A percentile compares a stretch with the other conserved stretches of the same genome.
These are phyloP conservation scores for Chanos chanos DNA, from an alignment of 2,797 vertebrate species.

Conservation along the genomic window DNA sequence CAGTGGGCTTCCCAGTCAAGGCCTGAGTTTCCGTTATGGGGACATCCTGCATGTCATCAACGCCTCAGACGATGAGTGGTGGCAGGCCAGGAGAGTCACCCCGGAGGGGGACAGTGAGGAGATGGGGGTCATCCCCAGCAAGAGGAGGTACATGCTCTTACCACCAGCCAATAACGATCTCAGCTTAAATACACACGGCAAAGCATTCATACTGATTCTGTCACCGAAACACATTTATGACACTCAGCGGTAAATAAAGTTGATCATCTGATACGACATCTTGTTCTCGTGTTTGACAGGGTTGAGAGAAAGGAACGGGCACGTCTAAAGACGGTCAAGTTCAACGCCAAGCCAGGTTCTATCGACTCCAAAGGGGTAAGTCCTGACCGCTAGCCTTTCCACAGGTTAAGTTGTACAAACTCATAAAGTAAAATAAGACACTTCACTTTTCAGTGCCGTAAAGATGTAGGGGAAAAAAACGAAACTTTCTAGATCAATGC, in stretches of 20 bases:
- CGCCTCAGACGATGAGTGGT: conserved; percentile 96
- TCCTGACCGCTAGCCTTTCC: conserved; percentile 33
- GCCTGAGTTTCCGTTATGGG: conserved; percentile 93
- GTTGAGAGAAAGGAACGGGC: conserved; percentile 95
- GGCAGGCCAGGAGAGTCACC: conserved; percentile 89
- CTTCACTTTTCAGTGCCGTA: background rate
- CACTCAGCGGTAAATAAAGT: too few species aligned
- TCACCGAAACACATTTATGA: background rate
- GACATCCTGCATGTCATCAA: conserved; percentile 98
- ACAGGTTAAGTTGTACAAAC: background rate
- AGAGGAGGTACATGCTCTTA: conserved; percentile 79
- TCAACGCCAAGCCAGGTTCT: conserved; percentile 90
- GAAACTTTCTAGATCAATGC: too few species aligned
- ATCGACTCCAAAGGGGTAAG: conserved; percentile 94
- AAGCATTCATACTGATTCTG: background rate
- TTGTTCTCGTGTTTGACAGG: conserved; percentile 69
- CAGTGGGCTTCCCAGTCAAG: conserved; percentile 95
- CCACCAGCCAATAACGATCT: background rate
- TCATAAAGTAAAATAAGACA: too few species aligned
- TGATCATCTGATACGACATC: too few species aligned
- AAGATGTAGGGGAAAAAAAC: too few species aligned
- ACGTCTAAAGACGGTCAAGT: conserved; percentile 95
- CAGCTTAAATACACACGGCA: background rate
- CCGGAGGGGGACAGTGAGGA: conserved; percentile 93
- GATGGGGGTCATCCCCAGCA: conserved; percentile 97